Conservation (phyloP, 2,888 invertebrate genomes). For the Eristalis arbustorum region DNA sequence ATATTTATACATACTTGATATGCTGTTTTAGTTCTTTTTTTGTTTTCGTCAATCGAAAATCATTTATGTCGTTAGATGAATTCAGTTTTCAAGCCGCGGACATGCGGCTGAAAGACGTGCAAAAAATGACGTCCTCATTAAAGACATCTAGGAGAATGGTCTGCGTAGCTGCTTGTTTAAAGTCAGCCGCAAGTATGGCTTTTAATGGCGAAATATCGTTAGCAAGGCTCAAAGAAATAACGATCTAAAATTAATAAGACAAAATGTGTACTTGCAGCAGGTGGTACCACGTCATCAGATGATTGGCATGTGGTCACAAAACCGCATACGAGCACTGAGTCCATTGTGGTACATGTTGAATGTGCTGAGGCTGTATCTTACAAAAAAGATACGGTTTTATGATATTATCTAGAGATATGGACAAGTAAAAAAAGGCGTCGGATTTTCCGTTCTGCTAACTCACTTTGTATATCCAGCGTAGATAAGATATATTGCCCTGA, state of each 20-base stretch:
- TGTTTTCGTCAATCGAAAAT: not conserved
- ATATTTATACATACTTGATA: not conserved
- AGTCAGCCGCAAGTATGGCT: slow-evolving; percentile 2
- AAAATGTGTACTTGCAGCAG: not conserved
- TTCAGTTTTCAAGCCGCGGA: not conserved
- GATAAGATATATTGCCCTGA: not conserved
- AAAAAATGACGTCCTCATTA: slow-evolving; percentile 78
- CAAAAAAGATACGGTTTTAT: not conserved
- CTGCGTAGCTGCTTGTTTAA: slow-evolving; percentile 13
- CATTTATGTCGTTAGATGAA: not conserved
- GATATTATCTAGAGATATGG: no score
- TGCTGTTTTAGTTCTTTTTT: not conserved
- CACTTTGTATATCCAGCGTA: not conserved
- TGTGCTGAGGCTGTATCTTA: not conserved
- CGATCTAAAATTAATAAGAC: slow-evolving; percentile 18
- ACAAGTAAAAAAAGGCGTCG: not conserved
- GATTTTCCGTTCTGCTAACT: not conserved
- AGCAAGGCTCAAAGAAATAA: slow-evolving; percentile 7
- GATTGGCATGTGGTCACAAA: not conserved
- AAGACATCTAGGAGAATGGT: slow-evolving; percentile 76
- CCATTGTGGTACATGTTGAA: not conserved
- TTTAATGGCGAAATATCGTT: slow-evolving; percentile 57
- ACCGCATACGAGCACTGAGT: not conserved
- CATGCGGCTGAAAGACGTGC: not conserved
- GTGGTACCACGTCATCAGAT: no score